These are phyloP conservation scores for Gymnarchus niloticus DNA, from an alignment of 2,113 vertebrate genomes.

Conservation along the genomic window DNA sequence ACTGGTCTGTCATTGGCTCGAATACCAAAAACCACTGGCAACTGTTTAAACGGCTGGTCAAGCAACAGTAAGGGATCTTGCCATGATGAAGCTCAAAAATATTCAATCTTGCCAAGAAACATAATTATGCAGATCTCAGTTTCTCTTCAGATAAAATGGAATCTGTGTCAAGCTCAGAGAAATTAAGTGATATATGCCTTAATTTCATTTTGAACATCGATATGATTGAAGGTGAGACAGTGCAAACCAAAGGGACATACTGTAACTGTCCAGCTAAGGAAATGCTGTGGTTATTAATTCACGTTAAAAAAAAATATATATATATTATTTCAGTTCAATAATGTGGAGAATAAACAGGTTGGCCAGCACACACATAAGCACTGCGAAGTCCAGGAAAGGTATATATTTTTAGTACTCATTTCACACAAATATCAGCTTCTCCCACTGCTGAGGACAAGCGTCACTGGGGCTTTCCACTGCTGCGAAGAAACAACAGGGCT, in stretches of 20 bases:
- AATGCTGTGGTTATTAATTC: conserved; percentile 9
- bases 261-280: conserved; percentile 8
- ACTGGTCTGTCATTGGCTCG: not conserved
- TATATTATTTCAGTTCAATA: not conserved
- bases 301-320: not conserved
- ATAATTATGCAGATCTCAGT: not conserved
- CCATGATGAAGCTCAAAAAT: not conserved
- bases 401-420: too few relatives aligned
- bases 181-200: conserved; percentile 8
- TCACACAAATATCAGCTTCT: too few relatives aligned
- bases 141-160: not conserved
- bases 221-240: conserved; percentile 14
- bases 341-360: not conserved
- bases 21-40: not conserved
- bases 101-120: not conserved
- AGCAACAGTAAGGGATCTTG: not conserved
- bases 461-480: not conserved
- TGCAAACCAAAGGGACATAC: not conserved
- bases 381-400: not conserved
- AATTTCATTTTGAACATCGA: conserved; percentile 15
- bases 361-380: not conserved
- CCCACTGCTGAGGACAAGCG: too few relatives aligned
- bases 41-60: not conserved
- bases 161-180: conserved; percentile 9
- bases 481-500: not conserved